A percentile compares a stretch with the other conserved stretches of the same genome.
Evolutionary conservation across 2,888 invertebrate genomes (phyloP).

Genomic region (Cyclophora punctaria): DNA sequence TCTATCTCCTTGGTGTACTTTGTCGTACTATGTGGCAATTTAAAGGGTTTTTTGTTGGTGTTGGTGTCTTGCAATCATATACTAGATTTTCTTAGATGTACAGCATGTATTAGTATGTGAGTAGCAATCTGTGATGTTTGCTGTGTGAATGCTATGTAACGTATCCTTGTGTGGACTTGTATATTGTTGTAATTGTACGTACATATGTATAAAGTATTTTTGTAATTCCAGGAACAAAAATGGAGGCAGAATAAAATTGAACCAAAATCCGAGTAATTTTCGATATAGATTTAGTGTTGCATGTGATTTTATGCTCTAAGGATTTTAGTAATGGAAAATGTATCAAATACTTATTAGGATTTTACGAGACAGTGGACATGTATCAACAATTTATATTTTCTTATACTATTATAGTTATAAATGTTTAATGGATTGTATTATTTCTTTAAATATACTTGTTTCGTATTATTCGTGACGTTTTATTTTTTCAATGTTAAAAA

Average conservation of each 20-base stretch:
- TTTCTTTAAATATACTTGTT: slow-evolving; percentile 52
- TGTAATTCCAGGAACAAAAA: slow-evolving; percentile 66
- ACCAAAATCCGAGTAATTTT: slow-evolving; percentile 48
- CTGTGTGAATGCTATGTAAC: too few relatives aligned
- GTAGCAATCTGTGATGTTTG: too few relatives aligned
- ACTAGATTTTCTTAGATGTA: too few relatives aligned
- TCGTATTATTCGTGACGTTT: slow-evolving; percentile 24
- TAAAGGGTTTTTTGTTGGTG: too few relatives aligned
- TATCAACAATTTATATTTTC: slow-evolving; percentile 41
- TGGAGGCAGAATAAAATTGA: slow-evolving; percentile 68
- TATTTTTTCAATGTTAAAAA: slow-evolving; percentile 4
- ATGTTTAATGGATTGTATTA: slow-evolving; percentile 43
- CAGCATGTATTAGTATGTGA: too few relatives aligned
- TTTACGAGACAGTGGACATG: slow-evolving; percentile 14
- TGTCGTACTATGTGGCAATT: too few relatives aligned
- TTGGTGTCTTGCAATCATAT: too few relatives aligned
- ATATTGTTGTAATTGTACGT: too few relatives aligned
- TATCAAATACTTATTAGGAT: slow-evolving; percentile 19
- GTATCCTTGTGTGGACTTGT: too few relatives aligned
- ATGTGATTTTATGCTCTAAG: not conserved
- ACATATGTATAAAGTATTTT: slow-evolving; percentile 3
- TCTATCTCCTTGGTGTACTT: too few relatives aligned
- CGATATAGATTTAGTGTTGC: slow-evolving; percentile 12
- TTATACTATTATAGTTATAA: slow-evolving; percentile 23
- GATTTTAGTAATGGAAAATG: slow-evolving; percentile 17